Evolutionary conservation across 2,797 vertebrate species (phyloP), one percentile per base, ranked within the genome.

Genomic region (Adelosebastes latens): DNA sequence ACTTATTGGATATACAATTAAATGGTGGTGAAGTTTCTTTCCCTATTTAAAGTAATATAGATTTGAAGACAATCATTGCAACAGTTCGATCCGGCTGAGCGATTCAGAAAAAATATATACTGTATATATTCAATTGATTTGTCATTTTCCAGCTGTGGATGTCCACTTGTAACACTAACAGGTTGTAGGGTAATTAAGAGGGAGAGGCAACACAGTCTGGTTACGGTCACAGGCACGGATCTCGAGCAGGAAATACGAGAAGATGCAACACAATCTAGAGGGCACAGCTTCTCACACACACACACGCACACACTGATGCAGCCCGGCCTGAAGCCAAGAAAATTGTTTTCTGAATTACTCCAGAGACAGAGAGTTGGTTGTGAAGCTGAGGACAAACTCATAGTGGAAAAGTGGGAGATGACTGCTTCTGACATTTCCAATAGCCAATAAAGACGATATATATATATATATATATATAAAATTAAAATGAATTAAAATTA

Each of bases 211-310:
- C 55, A 39, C 34, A 53, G 77, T 60, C 76, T 66, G 73, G 80
- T 42, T 83, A 66, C 82, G 71, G 74, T 89, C 85, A 90, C 71
- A 63, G 52, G 62, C 70, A 70, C 67, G 58, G 71, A 88, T 78
- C 80, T 67, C 24, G 20, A 73, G 63, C 29, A 68, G 16, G 83
- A 91, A 89, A 91, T 24, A 73, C 3, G 79, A 93, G 82, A 86
- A 58, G 79, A 69, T 46, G 82, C 63, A 84, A 83, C 65, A 29
- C 75, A 77, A 70, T 81, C 76, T 59, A 55, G 59, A 76, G 25
- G 55, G 65, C 56, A 67, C 31, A 7, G 58, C 18, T 27, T 60
- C 79, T n/a, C 64, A 4, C 64, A 7, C 31, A 36, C 71, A 36
- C 53, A 24, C 70, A 72, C 52, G 46, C 29, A 24, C 61, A 27